Evolutionary conservation across 2,797 vertebrate genomes (phyloP).

Genomic region (Lepidocolaptes lacrymiger): DNA sequence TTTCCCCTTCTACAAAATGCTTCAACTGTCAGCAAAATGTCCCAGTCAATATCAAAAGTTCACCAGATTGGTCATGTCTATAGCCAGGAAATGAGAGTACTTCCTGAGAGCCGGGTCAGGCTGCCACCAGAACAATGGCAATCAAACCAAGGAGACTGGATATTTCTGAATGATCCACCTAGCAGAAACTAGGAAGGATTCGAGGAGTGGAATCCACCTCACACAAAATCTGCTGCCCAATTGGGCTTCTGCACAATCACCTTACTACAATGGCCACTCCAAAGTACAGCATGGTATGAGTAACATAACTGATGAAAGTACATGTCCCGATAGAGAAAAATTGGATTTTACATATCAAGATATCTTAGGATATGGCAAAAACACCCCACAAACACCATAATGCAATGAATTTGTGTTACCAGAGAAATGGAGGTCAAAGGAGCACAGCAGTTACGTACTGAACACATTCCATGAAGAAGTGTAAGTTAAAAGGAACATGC

Average conservation of each 20-base stretch:
- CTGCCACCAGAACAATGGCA: background rate
- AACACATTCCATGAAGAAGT: background rate
- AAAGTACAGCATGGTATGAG: background rate
- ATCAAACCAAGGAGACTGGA: background rate
- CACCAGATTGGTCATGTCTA: background rate
- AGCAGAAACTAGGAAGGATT: background rate
- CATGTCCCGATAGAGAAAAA: background rate
- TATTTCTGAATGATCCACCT: background rate
- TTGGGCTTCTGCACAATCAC: background rate
- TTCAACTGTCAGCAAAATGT: conserved; percentile 22
- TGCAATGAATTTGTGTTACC: background rate
- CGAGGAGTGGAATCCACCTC: background rate
- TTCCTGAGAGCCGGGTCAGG: background rate
- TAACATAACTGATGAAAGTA: rapidly evolving
- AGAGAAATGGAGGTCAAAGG: background rate
- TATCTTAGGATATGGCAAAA: background rate
- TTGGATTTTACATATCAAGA: rapidly evolving
- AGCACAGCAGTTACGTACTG: background rate
- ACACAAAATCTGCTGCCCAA: background rate
- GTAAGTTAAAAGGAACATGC: background rate
- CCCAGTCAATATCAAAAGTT: conserved; percentile 23
- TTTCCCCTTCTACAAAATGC: conserved; percentile 31
- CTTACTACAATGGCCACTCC: background rate
- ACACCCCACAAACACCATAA: background rate
- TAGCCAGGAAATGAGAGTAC: background rate